Evolutionary conservation across 2,113 vertebrate genomes (phyloP).

Genomic region (Erythrolamprus reginae): DNA sequence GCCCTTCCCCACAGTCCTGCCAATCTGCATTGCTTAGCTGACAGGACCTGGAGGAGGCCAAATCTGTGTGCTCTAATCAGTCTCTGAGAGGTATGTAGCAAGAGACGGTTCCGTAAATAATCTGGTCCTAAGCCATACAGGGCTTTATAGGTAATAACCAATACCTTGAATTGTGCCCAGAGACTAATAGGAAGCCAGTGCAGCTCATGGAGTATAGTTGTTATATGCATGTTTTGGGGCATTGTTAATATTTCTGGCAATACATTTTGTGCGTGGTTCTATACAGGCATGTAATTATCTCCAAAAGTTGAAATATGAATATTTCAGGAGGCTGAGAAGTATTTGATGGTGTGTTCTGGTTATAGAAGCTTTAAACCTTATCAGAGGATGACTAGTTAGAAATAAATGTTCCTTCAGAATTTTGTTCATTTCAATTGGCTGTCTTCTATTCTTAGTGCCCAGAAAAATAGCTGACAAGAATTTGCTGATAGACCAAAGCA

Average conservation of each 20-base stretch:
- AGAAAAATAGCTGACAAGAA: background rate
- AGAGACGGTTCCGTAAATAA: too few species aligned
- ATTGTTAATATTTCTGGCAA: background rate
- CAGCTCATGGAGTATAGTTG: too few species aligned
- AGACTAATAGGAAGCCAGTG: too few species aligned
- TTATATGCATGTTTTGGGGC: too few species aligned
- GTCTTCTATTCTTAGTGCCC: background rate
- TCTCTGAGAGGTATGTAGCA: too few species aligned
- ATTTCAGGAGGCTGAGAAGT: background rate
- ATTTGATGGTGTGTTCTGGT: background rate
- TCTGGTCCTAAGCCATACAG: too few species aligned
- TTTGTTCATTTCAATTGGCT: background rate
- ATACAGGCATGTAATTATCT: background rate
- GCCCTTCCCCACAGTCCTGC: too few species aligned
- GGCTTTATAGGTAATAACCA: too few species aligned
- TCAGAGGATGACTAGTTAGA: background rate
- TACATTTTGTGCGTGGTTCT: background rate
- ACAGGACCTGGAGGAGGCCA: too few species aligned
- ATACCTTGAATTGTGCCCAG: too few species aligned
- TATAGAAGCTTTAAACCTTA: background rate
- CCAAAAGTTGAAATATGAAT: background rate
- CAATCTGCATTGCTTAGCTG: too few species aligned
- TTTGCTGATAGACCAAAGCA: background rate
- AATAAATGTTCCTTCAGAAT: conserved; percentile 11
- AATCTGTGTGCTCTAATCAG: too few species aligned